Base-by-base conservation (phyloP, 1,140 invertebrate species). In the Pogonomyrmex barbatus region DNA sequence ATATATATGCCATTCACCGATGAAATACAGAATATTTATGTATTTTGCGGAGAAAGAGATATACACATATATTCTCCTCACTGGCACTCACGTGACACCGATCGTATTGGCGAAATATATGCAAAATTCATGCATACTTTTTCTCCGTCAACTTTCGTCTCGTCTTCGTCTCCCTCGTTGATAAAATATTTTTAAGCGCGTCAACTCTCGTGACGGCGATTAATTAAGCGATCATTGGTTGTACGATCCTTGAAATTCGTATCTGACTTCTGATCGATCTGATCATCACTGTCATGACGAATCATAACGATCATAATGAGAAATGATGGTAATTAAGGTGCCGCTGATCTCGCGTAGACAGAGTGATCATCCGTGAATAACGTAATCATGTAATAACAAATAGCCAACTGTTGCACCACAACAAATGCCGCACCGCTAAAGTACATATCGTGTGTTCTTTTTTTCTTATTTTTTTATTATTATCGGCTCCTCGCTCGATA, bases 281-380 rank as follows among this genome's bases (percentile, higher is more conserved):
- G 24, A 68, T 68, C 42, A 50, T 58, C 54, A 45, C 39, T 30
- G n/a, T 75, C 52, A 68, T 0, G 36, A 42, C 4, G 17, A 36
- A n/a, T 63, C 42, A 8, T 47, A 68, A 68, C 14, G 65, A 60
- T 9, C n/a, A 12, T 12, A n/a, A 47, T 77, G 24, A 77, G 47
- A 77, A 77, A 62, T 77, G 42, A 9, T 2, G 24, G 36, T 60
- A 76, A 45, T 45, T 58, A 45, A 62, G 14, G 33, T 39, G 14
- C 10, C 30, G 52, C 52, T 10, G 71, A 58, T 58, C 36, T 75
- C 71, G 56, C 56, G 56, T 14, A 17, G 42, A 77, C 24, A 63
- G 47, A 77, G 17, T 42, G 75, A 63, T 77, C 58, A 45, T n/a
- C 30, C 42, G 9, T 77, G 56, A 63, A 17, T 77, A 77, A 24